Evolutionary conservation across 2,113 vertebrate genomes (phyloP).

Genomic region (Solea solea): DNA sequence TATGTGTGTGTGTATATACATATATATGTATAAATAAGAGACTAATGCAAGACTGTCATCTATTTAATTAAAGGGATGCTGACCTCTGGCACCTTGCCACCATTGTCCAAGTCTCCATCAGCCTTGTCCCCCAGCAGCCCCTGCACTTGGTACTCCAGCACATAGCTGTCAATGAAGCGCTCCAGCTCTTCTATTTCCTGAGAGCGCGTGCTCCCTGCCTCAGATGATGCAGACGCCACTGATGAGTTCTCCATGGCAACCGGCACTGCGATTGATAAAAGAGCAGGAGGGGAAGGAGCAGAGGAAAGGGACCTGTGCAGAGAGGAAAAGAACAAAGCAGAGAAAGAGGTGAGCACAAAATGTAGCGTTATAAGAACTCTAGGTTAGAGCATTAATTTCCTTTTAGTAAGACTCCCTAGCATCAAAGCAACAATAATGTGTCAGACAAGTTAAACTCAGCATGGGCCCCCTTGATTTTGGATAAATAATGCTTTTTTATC

Average conservation of each 20-base stretch:
- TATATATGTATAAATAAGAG: too few relatives aligned
- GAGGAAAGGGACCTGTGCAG: conserved; percentile 61
- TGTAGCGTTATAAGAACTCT: background rate
- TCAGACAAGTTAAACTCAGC: background rate
- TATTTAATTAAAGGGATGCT: conserved; percentile 26
- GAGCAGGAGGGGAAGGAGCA: conserved; percentile 34
- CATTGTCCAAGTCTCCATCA: conserved; percentile 84
- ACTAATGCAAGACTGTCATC: background rate
- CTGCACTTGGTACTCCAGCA: conserved; percentile 98
- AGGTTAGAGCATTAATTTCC: background rate
- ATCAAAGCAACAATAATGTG: background rate
- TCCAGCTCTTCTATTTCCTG: conserved; percentile 98
- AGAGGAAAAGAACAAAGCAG: background rate
- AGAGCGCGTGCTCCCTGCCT: conserved; percentile 95
- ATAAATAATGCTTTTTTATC: too few relatives aligned
- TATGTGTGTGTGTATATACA: too few relatives aligned
- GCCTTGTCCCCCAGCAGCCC: conserved; percentile 92
- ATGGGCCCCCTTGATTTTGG: too few relatives aligned
- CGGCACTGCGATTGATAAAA: conserved; percentile 21
- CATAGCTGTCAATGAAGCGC: conserved; percentile 97
- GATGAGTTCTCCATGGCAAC: conserved; percentile 96
- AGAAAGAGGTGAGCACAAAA: background rate
- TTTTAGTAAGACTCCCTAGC: background rate
- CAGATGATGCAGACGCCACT: conserved; percentile 93
- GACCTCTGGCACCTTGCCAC: conserved; percentile 89